Evolutionary conservation across 2,797 vertebrate genomes (phyloP).

Genomic region (Rhynchonycteris naso): DNA sequence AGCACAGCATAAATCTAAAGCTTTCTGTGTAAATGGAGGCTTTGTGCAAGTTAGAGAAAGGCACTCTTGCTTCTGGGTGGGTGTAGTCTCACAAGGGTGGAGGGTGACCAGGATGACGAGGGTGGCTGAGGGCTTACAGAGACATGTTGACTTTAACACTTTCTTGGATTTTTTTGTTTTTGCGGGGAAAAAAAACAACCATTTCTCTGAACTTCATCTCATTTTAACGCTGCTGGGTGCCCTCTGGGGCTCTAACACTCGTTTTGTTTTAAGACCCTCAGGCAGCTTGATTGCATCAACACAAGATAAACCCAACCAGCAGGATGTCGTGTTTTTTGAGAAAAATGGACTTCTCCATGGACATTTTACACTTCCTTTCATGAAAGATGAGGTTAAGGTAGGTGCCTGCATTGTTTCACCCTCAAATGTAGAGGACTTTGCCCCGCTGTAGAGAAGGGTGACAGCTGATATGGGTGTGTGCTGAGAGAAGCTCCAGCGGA

Average conservation of each 20-base stretch:
- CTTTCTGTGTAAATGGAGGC: neutral
- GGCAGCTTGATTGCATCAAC: slow-evolving; percentile 94
- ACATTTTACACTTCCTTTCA: slow-evolving; percentile 93
- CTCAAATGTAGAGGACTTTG: neutral
- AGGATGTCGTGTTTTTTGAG: slow-evolving; percentile 96
- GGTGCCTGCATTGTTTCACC: slow-evolving; percentile 26
- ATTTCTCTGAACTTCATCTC: neutral
- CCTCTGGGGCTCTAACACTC: neutral
- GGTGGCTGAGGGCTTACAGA: neutral
- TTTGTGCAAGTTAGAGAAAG: neutral
- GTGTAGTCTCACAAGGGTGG: neutral
- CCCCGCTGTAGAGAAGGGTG: neutral
- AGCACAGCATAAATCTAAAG: neutral
- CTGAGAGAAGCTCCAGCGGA: neutral
- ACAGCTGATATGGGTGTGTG: neutral
- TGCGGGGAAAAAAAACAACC: neutral
- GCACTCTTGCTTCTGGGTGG: neutral
- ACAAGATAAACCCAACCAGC: slow-evolving; percentile 94
- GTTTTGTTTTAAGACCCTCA: slow-evolving; percentile 89
- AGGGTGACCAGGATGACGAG: neutral
- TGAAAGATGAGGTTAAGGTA: slow-evolving; percentile 92
- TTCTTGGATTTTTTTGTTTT: neutral
- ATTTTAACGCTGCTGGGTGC: neutral
- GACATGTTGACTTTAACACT: neutral
- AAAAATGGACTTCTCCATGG: slow-evolving; percentile 98